Base-by-base conservation (phyloP, 1,140 invertebrate species). In the Acyrthosiphon pisum region DNA sequence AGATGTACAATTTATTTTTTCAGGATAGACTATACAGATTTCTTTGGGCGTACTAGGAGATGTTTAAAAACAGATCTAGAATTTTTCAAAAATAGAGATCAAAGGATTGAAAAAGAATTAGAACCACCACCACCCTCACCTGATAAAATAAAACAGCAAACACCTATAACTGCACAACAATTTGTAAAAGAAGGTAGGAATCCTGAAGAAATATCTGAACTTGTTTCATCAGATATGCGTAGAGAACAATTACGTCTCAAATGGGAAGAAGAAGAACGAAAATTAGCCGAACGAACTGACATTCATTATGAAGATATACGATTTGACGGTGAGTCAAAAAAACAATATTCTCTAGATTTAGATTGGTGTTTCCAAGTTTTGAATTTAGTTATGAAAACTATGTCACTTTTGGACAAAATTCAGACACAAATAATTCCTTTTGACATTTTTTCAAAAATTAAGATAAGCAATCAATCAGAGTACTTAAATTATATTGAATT, bases 221-320 rank as follows among this genome's bases (percentile, higher is more conserved):
- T 96, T 76, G 60, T 95, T 76, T 95, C 95, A 50, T 94, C 93
- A 91, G 96, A 96, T 95, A 96, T 96, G 94, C 96, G 96, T 93
- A 94, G 96, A 89, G 96, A 96, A 94, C 94, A 95, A 35, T 94
- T 96, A 91, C 95, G 96, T 23, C 94, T 96, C 84, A 96, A 96
- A 94, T 97, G 97, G 97, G 97, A 97, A 94, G 95, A 96, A 90
- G 96, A 97, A 94, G 96, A 96, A 92, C 95, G 95, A 53, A 96
- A 95, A 94, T 95, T 96, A 30, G 94, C 94, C 23, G 95, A 94
- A 95, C 97, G 96, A 95, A 96, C 84, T 94, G 96, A 98, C 94
- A 96, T 98, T 91, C 98, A 99, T 95, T 99, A 99, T 95, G 97
- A 98, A 95, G 98, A 99, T 95, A 96, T 99, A 76, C 96, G 98